Conservation (phyloP, 2,113 vertebrate genomes). For the Vireo altiloquus region DNA sequence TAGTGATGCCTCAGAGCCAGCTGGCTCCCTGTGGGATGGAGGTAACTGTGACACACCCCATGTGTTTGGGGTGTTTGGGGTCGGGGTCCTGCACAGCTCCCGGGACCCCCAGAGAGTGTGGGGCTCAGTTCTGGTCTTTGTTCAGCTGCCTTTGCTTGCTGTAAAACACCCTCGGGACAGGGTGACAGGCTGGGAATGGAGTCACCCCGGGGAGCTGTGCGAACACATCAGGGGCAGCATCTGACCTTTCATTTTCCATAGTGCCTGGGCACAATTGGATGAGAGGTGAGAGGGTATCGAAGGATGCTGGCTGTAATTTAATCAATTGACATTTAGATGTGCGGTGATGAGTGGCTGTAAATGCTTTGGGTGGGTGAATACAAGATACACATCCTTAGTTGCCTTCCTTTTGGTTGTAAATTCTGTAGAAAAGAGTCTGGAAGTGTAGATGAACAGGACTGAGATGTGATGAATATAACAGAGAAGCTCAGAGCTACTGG, state of each 20-base stretch:
- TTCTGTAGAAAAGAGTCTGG: not conserved
- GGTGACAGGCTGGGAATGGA: not conserved
- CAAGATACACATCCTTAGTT: not conserved
- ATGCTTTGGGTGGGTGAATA: not conserved
- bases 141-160: not conserved
- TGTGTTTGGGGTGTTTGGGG: not conserved
- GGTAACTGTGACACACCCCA: not conserved
- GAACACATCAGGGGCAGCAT: not conserved
- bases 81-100: not conserved
- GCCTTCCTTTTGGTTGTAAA: not conserved
- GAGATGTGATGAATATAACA: not conserved
- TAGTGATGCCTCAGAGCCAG: accelerated
- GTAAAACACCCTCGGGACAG: not conserved
- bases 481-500: not conserved
- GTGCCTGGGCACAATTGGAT: not conserved
- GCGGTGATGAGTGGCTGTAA: not conserved
- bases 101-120: no score
- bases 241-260: not conserved
- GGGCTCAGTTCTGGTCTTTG: not conserved
- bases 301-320: not conserved
- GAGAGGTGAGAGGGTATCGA: slow-evolving; percentile 12
- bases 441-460: not conserved
- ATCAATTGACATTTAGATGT: not conserved
- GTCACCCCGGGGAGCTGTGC: not conserved
- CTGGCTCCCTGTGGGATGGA: not conserved